phyloP scores from a whole-genome alignment of 2,113 vertebrate species.

The Caranx melampygus region DNA sequence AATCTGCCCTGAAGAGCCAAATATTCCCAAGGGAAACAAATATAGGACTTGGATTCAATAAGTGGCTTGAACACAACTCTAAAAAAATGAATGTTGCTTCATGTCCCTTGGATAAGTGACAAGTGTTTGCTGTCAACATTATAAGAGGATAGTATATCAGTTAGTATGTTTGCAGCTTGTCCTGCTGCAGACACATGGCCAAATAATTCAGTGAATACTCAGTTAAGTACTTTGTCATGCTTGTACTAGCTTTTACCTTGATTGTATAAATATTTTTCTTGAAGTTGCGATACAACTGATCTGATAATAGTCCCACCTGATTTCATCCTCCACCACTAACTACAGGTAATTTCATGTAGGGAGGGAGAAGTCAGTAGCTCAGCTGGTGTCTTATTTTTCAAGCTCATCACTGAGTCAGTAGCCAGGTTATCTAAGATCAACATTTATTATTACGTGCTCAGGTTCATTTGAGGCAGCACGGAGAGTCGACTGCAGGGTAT shows the following conservation, averaged over 20 bases:
- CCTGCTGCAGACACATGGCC: too few species aligned
- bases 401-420: background rate
- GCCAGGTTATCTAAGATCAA: constrained; percentile 2
- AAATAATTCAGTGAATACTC: too few species aligned
- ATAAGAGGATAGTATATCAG: background rate
- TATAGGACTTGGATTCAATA: too few species aligned
- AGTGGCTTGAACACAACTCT: background rate
- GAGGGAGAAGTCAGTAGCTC: background rate
- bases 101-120: too few species aligned
- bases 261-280: background rate
- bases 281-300: too few species aligned
- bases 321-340: background rate
- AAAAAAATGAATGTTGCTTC: too few species aligned
- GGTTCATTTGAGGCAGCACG: constrained; percentile 47
- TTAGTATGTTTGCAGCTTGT: background rate
- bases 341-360: background rate
- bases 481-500: background rate
- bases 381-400: background rate
- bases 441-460: constrained; percentile 12
- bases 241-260: background rate
- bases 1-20: too few species aligned
- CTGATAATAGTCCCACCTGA: background rate
- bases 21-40: too few species aligned
- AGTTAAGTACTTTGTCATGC: background rate
- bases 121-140: background rate